Base-by-base conservation (phyloP, 64 coral and sea anemone species). In the Dendrophyllia cribrosa region DNA sequence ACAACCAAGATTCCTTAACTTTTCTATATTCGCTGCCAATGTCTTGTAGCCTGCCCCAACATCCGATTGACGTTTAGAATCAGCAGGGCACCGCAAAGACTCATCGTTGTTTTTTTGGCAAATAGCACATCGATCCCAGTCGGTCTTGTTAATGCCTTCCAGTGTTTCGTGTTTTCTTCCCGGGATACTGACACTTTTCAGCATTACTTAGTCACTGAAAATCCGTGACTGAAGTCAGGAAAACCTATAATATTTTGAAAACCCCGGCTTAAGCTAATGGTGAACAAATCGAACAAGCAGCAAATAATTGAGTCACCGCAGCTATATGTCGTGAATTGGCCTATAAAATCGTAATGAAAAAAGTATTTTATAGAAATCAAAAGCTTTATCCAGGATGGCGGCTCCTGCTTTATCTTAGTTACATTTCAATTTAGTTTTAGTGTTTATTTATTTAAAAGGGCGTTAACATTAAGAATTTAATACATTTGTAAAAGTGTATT, bases 21-120 rank as follows among this genome's bases (percentile, higher is more conserved):
- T 55, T 58, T 7, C 68, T 23, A 83, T 71, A 68, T 91, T 91
- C 74, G 17, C 50, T 34, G 89, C 64, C 58, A 91, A 43, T 11
- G 78, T 83, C n/a, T 59, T 69, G 66, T 90, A 90, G 22, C 88
- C 76, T 21, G 59, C 43, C 43, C 77, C 76, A 77, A 76, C 34
- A 58, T 66, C 59, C 44, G 59, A 83, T 15, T 59, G 43, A 77
- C 72, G 72, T 3, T 21, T 77, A 20, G 87, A 89, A 58, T 88
- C 70, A 34, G 23, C 72, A 19, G 87, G 87, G 58, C 87, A 77
- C 87, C 60, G 73, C 59, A 77, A 77, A 61, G 87, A 43, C 58
- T 89, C 87, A 45, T 26, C 68, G 61, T 73, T 88, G 59, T 76
- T 76, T 88, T 34, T 13, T 25, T 78, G 87, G 65, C 87, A 89